Evolutionary conservation across 2,113 vertebrate species (phyloP), one percentile per base, ranked within the genome.

Genomic region (Rhipidura dahli): DNA sequence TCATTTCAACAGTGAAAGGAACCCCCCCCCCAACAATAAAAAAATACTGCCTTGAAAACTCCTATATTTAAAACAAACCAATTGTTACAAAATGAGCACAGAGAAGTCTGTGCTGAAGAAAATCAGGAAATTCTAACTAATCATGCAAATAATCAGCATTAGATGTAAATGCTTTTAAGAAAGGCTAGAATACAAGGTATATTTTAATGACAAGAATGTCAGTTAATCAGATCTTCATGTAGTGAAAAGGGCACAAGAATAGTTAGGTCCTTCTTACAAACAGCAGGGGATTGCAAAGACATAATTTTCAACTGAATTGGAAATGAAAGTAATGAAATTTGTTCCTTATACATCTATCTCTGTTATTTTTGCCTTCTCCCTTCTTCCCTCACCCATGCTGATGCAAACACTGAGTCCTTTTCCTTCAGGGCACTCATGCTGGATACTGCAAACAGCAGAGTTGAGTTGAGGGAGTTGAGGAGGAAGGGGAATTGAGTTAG

Each of bases 21-120:
- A 6, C 1, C 2, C 4, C 10, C 7, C 7, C 18, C 7, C 3
- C 23, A 57, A 12, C 2, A 28, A 72, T 19, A 17, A 78, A 39
- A 21, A 79, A 18, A 0, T 13, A 40, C 20, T 54, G 6, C 30
- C 20, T 18, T 76, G 15, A 8, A 40, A 69, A 23, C 6, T 66
- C 7, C 27, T 59, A 3, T 66, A 33, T 50, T 75, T 63, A 39
- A 72, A 91, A 61, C 6, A 75, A 87, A 51, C 3, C 5, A 28
- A 7, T 21, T 66, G 4, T 45, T 87, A 45, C 17, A 40, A 73
- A 73, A 14, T 3, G 2, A 72, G 30, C 12, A 22, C 26, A 59
- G 27, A 39, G 8, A 51, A 56, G 10, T 66, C 42, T 0, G 2
- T 83, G 26, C 6, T 83, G 56, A 93, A 71, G 20, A 70, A 75